These are phyloP conservation scores for Linnaemya vulpina DNA, from an alignment of 2,888 invertebrate species.

Conservation along the genomic window DNA sequence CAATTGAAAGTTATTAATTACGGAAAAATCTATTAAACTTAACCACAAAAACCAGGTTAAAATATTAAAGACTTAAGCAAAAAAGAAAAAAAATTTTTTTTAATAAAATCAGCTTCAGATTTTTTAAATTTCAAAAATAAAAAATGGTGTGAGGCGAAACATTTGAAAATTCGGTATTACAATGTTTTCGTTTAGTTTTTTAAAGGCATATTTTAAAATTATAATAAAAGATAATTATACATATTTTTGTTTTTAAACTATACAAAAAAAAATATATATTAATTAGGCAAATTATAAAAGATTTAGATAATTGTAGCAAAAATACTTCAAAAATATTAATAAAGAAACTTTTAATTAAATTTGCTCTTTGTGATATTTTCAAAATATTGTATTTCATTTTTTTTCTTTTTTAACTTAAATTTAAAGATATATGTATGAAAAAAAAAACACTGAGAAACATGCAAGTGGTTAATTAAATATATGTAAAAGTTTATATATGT, in stretches of 20 bases:
- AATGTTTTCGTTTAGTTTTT: slow-evolving; percentile 74
- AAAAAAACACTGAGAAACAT: slow-evolving; percentile 83
- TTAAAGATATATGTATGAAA: slow-evolving; percentile 51
- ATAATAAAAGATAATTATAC: slow-evolving; percentile 70
- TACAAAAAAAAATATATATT: slow-evolving; percentile 72
- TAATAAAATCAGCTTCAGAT: slow-evolving; percentile 59
- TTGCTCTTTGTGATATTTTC: slow-evolving; percentile 39
- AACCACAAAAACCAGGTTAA: slow-evolving; percentile 69
- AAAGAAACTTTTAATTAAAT: slow-evolving; percentile 19
- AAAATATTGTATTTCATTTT: slow-evolving; percentile 3
- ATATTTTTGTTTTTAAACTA: slow-evolving; percentile 74
- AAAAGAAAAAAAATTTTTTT: slow-evolving; percentile 42
- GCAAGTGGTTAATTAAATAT: slow-evolving; percentile 76
- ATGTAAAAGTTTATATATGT: slow-evolving; percentile 42
- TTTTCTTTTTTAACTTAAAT: slow-evolving; percentile 63
- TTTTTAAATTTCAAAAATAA: slow-evolving; percentile 62
- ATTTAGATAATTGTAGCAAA: slow-evolving; percentile 38
- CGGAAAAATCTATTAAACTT: slow-evolving; percentile 63
- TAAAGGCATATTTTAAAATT: slow-evolving; percentile 63
- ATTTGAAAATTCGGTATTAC: slow-evolving; percentile 84
- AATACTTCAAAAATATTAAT: slow-evolving; percentile 51
- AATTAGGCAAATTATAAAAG: slow-evolving; percentile 76
- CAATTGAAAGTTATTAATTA: slow-evolving; percentile 67
- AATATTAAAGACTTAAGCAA: slow-evolving; percentile 58
- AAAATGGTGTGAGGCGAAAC: slow-evolving; percentile 82